Base-by-base conservation (phyloP, 2,888 invertebrate genomes). In the Linnaemya vulpina region DNA sequence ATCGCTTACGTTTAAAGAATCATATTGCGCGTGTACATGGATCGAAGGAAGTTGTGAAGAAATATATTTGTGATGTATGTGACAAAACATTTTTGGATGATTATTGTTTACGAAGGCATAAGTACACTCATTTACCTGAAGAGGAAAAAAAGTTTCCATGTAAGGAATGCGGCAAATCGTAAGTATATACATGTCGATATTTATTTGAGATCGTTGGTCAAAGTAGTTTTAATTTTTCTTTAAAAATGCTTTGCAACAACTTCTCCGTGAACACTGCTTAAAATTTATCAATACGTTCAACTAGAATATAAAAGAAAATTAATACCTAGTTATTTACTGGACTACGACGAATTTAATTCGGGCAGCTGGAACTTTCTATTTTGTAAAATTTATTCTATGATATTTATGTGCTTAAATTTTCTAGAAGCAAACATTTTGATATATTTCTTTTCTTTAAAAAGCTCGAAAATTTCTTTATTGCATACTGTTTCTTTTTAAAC, bases 91-190 rank as follows among this genome's bases (percentile, higher is more conserved):
- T 89, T 83, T 84, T 89, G 0, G 88, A 89, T 51, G 90, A 90
- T 49, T 90, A 90, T 62, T 90, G 90, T 30, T 83, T 92, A 78
- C 89, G 90, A 9, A 49, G 51, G 51, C 67, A 67, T 35, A 35
- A 51, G 83, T 86, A 90, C 40, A 87, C 90, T 78, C 92, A 92
- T 73, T 90, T 92, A 83, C 88, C 91, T 0, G 90, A 92, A 11
- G 92, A 90, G 51, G 89, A 90, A 62, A 90, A 90, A 80, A 90
- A 88, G 13, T 90, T 89, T 80, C 88, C 89, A 58, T 92, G 92
- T 81, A 89, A 90, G 20, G 89, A 90, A 63, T 92, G 92, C 73
- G 89, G 89, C 1, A 92, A 91, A 80, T 87, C 89, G 35, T 92
- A 90, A 63, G 90, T 63, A 63, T 1, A 4, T 0, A 25, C 7